Base-by-base conservation (phyloP, 2,113 vertebrate genomes). In the Acanthisitta chloris region DNA sequence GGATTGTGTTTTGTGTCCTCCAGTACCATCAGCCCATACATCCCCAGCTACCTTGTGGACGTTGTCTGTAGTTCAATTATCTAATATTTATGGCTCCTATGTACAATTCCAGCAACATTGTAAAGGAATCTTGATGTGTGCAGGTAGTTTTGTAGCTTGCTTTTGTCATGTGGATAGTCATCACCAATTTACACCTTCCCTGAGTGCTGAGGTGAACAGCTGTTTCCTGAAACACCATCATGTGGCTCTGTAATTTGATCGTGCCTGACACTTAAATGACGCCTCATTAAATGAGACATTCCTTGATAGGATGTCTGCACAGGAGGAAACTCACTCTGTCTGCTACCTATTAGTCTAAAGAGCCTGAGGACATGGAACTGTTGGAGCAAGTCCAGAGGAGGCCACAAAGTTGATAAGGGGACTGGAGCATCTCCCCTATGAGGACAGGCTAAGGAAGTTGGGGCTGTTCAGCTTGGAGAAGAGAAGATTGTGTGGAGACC, bases 1-100 rank as follows among this genome's bases (percentile, higher is more conserved):
- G 38, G 9, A 28, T 2, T 38, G 31, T 14, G 4, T 29, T 66
- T 21, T 18, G 2, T 20, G 28, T 49, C 43, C n/a, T 42, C 31
- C 0, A 0, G 17, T 54, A 25, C 28, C n/a, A 3, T 10, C 25
- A 19, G 55, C 20, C 33, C 0, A 0, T 31, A 8, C 10, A 4
- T 31, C 21, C 52, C 42, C 42, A 36, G 23, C 34, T 46, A 17
- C 65, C 29, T 55, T 38, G 25, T 46, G 67, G n/a, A 31, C 48
- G 34, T 17, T 7, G 6, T 17, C 33, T 24, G 31, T 25, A 12
- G 9, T n/a, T 62, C 51, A 11, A 0, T 54, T 23, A 8, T 5
- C 6, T 40, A 1, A 13, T 42, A 20, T 54, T n/a, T 43, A 45
- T 10, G 28, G 33, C 24, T 67, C 2, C 0, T 3, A 2, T 3